These are phyloP conservation scores for Netta rufina DNA, from an alignment of 2,797 vertebrate genomes.

Conservation along the genomic window DNA sequence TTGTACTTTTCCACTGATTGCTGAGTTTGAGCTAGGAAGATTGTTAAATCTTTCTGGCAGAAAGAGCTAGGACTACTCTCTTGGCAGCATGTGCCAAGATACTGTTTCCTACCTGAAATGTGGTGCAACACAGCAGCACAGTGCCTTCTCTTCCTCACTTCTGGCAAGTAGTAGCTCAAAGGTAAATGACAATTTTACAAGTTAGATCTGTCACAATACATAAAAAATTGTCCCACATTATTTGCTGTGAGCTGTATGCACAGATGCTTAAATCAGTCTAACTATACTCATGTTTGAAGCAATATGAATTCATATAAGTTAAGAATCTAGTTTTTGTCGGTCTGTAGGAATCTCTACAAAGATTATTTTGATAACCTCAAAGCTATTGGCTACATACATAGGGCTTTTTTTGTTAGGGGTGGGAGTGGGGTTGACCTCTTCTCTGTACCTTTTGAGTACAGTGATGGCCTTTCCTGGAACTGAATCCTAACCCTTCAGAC, in stretches of 20 bases:
- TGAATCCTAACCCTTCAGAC: neutral
- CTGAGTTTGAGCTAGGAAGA: neutral
- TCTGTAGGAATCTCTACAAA: neutral
- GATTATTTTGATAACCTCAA: neutral
- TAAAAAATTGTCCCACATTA: rapidly evolving
- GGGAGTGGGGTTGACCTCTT: neutral
- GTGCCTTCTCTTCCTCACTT: neutral
- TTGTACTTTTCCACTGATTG: neutral
- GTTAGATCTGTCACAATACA: rapidly evolving
- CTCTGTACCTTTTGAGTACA: neutral
- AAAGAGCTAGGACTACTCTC: neutral
- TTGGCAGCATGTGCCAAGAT: neutral
- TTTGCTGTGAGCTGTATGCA: rapidly evolving
- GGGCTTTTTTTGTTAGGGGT: neutral
- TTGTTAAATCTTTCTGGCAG: neutral
- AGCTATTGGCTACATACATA: neutral
- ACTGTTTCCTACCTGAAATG: neutral
- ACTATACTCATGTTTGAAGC: rapidly evolving
- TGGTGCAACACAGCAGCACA: neutral
- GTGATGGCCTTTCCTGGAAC: neutral
- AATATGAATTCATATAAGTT: rapidly evolving
- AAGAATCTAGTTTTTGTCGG: neutral
- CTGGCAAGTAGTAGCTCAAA: neutral
- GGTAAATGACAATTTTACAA: neutral
- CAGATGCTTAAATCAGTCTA: neutral